phyloP scores from a whole-genome alignment of 2,888 invertebrate genomes.

The Beris chalybata region DNA sequence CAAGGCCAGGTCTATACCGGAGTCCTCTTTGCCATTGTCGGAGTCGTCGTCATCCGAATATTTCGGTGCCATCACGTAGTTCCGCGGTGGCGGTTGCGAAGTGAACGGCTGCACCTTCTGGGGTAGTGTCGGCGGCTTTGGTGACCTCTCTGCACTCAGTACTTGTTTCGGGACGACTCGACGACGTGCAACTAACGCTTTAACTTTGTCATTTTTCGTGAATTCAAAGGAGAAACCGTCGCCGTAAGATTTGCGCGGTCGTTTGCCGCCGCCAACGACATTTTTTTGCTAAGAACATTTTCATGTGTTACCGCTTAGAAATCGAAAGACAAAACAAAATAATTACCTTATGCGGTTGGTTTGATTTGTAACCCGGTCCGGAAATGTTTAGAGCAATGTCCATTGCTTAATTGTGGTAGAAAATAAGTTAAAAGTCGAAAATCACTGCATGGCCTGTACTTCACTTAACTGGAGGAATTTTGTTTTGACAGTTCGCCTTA shows the following conservation, averaged over 20 bases:
- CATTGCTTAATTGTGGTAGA: constrained; percentile 12
- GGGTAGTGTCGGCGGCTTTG: not conserved
- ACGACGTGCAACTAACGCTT: constrained; percentile 51
- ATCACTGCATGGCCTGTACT: not conserved
- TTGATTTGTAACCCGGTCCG: not conserved
- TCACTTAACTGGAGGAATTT: not conserved
- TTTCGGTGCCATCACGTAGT: constrained; percentile 17
- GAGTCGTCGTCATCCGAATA: constrained; percentile 7
- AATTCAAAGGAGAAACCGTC: constrained; percentile 47
- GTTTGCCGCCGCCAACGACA: not conserved
- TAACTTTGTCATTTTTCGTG: constrained; percentile 47
- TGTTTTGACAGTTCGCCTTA: constrained; percentile 34
- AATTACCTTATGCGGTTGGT: not conserved
- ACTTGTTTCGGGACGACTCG: constrained; percentile 37
- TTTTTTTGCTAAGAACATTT: constrained; percentile 9
- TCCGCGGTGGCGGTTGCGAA: not conserved
- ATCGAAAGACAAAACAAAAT: not conserved
- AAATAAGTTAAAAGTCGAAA: not conserved
- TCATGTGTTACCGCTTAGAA: not conserved
- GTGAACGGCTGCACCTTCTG: not conserved
- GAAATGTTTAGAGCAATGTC: constrained; percentile 28
- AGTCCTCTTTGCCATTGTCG: constrained; percentile 14
- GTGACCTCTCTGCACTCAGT: not conserved
- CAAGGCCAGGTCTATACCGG: constrained; percentile 42
- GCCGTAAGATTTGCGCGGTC: not conserved